A percentile compares a stretch with the other conserved stretches of the same genome.
phyloP scores from a whole-genome alignment of 2,888 invertebrate genomes.

The Lycia hirtaria region DNA sequence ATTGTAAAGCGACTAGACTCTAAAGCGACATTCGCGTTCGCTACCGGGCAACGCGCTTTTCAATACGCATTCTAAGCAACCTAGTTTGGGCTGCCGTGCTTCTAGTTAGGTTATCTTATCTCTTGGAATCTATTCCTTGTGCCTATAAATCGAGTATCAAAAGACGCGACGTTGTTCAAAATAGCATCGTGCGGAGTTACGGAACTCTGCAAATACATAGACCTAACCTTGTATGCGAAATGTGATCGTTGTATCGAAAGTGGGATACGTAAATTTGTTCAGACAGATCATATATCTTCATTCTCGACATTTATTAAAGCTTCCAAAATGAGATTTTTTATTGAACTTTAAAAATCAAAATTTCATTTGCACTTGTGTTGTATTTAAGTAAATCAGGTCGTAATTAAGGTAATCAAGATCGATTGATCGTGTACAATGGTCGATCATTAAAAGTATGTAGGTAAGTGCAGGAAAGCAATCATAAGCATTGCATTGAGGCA shows the following conservation, averaged over 20 bases:
- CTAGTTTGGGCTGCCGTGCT: constrained; percentile 48
- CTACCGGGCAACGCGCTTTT: constrained; percentile 51
- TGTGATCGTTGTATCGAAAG: constrained; percentile 1
- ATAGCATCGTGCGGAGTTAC: constrained; percentile 15
- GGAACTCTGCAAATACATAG: constrained; percentile 19
- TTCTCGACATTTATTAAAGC: background rate
- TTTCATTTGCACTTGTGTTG: constrained; percentile 13
- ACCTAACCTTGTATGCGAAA: constrained; percentile 21
- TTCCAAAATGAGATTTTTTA: background rate
- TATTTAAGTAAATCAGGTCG: constrained; percentile 8
- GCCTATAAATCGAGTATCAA: constrained; percentile 43
- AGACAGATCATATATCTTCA: background rate
- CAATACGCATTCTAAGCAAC: constrained; percentile 50
- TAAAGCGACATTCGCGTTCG: constrained; percentile 51
- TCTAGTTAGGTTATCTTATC: constrained; percentile 54
- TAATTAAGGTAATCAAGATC: constrained; percentile 20
- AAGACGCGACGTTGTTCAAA: constrained; percentile 34
- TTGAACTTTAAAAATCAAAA: constrained; percentile 12
- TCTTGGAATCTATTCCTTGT: constrained; percentile 48
- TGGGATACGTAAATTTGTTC: constrained; percentile 10
- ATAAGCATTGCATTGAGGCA: too few species aligned
- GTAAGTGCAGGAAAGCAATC: background rate
- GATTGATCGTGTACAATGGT: background rate
- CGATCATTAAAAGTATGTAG: background rate
- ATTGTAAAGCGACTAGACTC: constrained; percentile 67